A percentile compares a stretch with the other conserved stretches of the same genome.
Evolutionary conservation across 1,140 invertebrate genomes (phyloP).

Genomic region (Caerostris extrusa): DNA sequence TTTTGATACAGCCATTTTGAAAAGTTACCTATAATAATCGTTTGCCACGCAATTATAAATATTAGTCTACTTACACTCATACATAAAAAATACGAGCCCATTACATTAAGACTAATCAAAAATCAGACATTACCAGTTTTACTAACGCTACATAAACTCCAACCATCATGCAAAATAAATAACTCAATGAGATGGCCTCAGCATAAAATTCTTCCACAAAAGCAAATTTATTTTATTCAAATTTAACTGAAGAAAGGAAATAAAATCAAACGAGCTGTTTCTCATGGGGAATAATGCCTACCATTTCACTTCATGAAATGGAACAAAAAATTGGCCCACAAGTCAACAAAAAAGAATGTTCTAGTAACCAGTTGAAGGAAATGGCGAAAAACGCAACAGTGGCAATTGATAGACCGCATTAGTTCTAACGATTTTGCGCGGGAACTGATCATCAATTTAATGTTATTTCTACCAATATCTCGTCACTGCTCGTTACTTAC

Average conservation of each 20-base stretch:
- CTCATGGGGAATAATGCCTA: neutral
- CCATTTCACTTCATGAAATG: neutral
- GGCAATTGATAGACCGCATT: slow-evolving; percentile 67
- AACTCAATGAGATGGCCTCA: neutral
- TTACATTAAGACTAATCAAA: neutral
- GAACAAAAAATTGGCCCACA: neutral
- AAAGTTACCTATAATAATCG: too few species aligned
- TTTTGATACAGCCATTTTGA: too few species aligned
- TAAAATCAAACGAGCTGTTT: neutral
- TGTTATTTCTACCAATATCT: slow-evolving; percentile 52
- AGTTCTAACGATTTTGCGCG: slow-evolving; percentile 40
- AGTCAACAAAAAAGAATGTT: neutral
- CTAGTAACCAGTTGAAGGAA: neutral
- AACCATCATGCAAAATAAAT: neutral
- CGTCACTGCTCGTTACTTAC: slow-evolving; percentile 30
- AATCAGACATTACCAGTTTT: neutral
- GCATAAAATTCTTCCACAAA: neutral
- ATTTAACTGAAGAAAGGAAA: neutral
- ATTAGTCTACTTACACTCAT: too few species aligned
- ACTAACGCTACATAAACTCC: neutral
- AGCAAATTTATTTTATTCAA: neutral
- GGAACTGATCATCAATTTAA: slow-evolving; percentile 60
- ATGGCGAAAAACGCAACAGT: slow-evolving; percentile 6
- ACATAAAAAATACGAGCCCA: too few species aligned
- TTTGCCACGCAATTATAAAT: too few species aligned